Evolutionary conservation across 2,797 vertebrate genomes (phyloP).

Genomic region (Sylvia borin): DNA sequence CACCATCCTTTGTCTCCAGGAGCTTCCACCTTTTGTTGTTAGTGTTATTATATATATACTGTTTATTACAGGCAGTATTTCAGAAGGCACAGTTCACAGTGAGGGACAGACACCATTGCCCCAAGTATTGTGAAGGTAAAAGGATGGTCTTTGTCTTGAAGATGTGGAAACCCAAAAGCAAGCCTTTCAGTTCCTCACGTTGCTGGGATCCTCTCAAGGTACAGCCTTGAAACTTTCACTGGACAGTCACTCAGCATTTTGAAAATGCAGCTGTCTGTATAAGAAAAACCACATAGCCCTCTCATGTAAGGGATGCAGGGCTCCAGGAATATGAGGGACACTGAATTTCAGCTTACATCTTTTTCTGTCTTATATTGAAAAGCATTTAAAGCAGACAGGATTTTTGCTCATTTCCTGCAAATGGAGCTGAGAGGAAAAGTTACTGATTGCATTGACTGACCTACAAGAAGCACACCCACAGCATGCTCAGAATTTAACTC

Average conservation of each 20-base stretch:
- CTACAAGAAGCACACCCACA: neutral
- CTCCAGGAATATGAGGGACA: neutral
- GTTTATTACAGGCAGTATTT: neutral
- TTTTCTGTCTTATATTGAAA: neutral
- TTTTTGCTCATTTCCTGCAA: conserved; percentile 18
- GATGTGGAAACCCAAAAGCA: neutral
- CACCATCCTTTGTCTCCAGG: conserved; percentile 16
- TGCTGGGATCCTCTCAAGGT: neutral
- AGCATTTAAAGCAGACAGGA: neutral
- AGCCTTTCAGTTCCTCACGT: neutral
- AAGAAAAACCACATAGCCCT: fast-evolving
- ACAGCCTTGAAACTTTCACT: neutral
- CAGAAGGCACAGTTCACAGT: neutral
- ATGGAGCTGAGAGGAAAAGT: neutral
- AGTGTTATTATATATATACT: neutral
- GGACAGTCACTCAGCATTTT: neutral
- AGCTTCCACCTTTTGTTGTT: conserved; percentile 50
- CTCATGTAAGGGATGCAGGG: neutral
- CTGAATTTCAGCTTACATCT: neutral
- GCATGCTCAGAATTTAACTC: neutral
- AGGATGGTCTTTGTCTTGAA: neutral
- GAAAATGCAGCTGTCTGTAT: neutral
- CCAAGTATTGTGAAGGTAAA: neutral
- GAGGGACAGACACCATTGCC: neutral
- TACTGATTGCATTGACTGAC: neutral